Percentiles rank a stretch among this genome's conserved stretches.
Evolutionary conservation across 2,888 invertebrate species (phyloP).

Genomic region (Gari tellinella): DNA sequence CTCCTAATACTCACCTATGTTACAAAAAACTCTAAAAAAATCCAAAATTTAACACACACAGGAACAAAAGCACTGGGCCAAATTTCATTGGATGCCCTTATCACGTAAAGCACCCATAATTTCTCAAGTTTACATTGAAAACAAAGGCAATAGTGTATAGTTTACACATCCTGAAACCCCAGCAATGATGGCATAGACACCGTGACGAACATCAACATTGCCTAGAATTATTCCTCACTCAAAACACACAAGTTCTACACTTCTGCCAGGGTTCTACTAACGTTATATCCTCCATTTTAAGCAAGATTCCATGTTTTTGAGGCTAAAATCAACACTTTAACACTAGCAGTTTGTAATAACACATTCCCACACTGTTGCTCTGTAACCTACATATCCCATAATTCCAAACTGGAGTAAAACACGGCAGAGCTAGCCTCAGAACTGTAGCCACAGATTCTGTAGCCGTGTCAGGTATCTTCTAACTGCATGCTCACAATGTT

Average conservation of each 20-base stretch:
- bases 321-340: constrained; percentile 1
- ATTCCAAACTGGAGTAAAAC: constrained; percentile 51
- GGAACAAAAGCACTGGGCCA: not conserved
- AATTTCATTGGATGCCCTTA: not conserved
- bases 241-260: too few relatives aligned
- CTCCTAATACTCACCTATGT: constrained; percentile 7
- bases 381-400: constrained; percentile 51
- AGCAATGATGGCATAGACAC: too few relatives aligned
- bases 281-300: constrained; percentile 1
- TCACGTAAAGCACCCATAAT: constrained; percentile 22
- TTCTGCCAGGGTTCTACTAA: too few relatives aligned
- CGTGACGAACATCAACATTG: too few relatives aligned
- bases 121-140: constrained; percentile 42
- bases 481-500: constrained; percentile 39
- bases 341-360: constrained; percentile 1
- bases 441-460: constrained; percentile 28
- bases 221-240: too few relatives aligned
- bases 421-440: constrained; percentile 45
- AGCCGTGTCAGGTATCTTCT: constrained; percentile 27
- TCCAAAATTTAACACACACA: not conserved
- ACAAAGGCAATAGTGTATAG: constrained; percentile 54
- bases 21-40: not conserved
- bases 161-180: constrained; percentile 44
- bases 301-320: constrained; percentile 1
- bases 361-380: constrained; percentile 13